Base-by-base conservation (phyloP, 2,797 vertebrate species). In the Liparis tanakae region DNA sequence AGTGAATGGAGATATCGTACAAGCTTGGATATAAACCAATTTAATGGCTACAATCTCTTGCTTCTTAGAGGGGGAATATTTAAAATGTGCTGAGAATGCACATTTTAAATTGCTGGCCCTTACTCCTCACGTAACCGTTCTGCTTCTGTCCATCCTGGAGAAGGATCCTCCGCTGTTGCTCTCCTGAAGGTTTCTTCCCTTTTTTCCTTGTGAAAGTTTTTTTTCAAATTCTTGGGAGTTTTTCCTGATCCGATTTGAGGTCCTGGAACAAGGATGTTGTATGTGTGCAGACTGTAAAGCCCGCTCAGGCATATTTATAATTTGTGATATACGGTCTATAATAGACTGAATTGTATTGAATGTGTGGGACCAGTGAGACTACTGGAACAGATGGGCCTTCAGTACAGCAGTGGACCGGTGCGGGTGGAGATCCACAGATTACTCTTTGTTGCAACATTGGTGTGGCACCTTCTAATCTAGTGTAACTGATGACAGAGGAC, bases 401-500 rank as follows among this genome's bases (percentile, higher is more conserved):
- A 72, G 64, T 73, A 73, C 76, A 81, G 72, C 57, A 59, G 67
- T 72, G 79, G 84, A 82, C 68, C 72, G 36, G 37, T 59, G 72
- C 36, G 68, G 69, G 57, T 83, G 65, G 78, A 73, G 78, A 87
- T 82, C 63, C 79, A 82, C 76, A 80, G 75, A 79, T 84, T 84
- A 71, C 59, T 91, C 85, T 91, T 89, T 93, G 88, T 85, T 84
- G 81, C 79, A 70, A 75, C 85, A 71, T 43, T 58, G 69, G 67
- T 51, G 53, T 86, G 85, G 65, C 87, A 74, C 66, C 85, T 88
- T 83, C 84, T 88, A 87, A 91, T 93, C 79, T 89, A 81, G 81
- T 90, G 90, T 88, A 92, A 88, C 87, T 85, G 87, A 91, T 91
- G 89, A 85, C 81, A 67, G 65, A 77, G 70, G 79, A 89, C 62